A percentile compares a stretch with the other conserved stretches of the same genome.
Conservation (phyloP, 2,888 invertebrate genomes). For the Amiota mariae region DNA sequence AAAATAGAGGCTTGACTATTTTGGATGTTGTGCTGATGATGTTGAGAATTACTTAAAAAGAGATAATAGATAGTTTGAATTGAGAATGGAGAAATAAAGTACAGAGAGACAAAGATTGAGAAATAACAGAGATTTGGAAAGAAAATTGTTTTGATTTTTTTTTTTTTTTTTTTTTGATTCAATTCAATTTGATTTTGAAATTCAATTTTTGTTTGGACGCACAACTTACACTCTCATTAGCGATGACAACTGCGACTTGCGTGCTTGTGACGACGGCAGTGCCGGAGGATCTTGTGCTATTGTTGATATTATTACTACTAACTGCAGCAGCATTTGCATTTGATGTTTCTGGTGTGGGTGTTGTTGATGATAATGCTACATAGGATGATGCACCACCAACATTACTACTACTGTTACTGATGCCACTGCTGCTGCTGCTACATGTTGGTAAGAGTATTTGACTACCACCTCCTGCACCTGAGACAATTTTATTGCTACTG, state of each 20-base stretch:
- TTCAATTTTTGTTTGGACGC: conserved; percentile 20
- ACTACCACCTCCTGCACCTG: background rate
- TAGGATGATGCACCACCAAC: background rate
- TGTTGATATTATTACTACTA: conserved; percentile 7
- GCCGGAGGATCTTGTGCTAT: conserved; percentile 25
- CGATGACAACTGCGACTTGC: conserved; percentile 27
- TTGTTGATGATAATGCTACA: conserved; percentile 3
- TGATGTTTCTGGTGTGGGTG: conserved; percentile 10
- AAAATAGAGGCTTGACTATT: background rate
- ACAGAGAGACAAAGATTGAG: background rate
- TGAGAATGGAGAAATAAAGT: background rate
- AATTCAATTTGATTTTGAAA: background rate
- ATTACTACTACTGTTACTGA: background rate
- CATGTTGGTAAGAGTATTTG: background rate
- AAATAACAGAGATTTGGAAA: conserved; percentile 18
- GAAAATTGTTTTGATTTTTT: conserved; percentile 18
- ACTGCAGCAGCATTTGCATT: conserved; percentile 35
- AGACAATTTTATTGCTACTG: background rate
- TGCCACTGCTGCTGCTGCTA: background rate
- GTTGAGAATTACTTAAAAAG: conserved; percentile 8
- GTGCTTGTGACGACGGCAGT: conserved; percentile 17
- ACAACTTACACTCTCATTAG: conserved; percentile 59
- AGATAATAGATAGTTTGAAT: background rate
- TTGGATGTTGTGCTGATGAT: conserved; percentile 13
- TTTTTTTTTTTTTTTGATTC: background rate